Percentiles rank a stretch among this genome's conserved stretches.
Evolutionary conservation across 2,113 vertebrate species (phyloP).

Genomic region (Ameiurus melas): DNA sequence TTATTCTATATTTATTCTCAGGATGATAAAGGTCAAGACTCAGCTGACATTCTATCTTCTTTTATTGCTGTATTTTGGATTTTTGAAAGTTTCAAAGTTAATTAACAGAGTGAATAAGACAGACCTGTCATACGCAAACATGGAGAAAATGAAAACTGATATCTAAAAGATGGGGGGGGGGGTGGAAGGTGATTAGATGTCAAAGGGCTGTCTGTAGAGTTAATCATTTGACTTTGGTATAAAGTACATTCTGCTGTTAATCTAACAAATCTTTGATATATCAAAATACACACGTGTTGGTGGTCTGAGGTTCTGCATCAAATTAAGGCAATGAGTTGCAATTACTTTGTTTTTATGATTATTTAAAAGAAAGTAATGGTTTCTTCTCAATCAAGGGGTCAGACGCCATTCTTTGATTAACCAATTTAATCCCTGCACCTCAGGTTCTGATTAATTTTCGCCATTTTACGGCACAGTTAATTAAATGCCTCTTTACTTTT

Average conservation of each 20-base stretch:
- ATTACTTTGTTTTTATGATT: slow-evolving; percentile 26
- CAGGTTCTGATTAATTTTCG: slow-evolving; percentile 51
- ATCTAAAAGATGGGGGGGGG: neutral
- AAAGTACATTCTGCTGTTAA: slow-evolving; percentile 41
- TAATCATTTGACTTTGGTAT: slow-evolving; percentile 47
- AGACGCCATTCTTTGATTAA: slow-evolving; percentile 54
- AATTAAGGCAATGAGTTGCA: slow-evolving; percentile 28
- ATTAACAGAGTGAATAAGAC: slow-evolving; percentile 14
- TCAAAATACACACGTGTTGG: slow-evolving; percentile 27
- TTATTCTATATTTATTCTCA: neutral
- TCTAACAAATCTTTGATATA: slow-evolving; percentile 43
- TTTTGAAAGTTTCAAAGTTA: neutral
- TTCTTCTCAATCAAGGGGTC: slow-evolving; percentile 35
- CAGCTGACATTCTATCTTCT: neutral
- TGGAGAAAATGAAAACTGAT: slow-evolving; percentile 25
- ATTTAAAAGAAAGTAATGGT: neutral
- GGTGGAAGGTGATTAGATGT: slow-evolving; percentile 23
- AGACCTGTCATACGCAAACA: slow-evolving; percentile 7
- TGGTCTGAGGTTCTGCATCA: neutral
- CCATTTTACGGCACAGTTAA: slow-evolving; percentile 53
- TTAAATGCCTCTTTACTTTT: slow-evolving; percentile 55
- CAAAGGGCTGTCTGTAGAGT: slow-evolving; percentile 16
- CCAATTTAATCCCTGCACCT: slow-evolving; percentile 49
- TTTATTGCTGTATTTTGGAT: neutral
- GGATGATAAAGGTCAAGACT: neutral